Evolutionary conservation across 2,113 vertebrate genomes (phyloP), one percentile per base, ranked within the genome.

Genomic region (Hemibagrus wyckioides): DNA sequence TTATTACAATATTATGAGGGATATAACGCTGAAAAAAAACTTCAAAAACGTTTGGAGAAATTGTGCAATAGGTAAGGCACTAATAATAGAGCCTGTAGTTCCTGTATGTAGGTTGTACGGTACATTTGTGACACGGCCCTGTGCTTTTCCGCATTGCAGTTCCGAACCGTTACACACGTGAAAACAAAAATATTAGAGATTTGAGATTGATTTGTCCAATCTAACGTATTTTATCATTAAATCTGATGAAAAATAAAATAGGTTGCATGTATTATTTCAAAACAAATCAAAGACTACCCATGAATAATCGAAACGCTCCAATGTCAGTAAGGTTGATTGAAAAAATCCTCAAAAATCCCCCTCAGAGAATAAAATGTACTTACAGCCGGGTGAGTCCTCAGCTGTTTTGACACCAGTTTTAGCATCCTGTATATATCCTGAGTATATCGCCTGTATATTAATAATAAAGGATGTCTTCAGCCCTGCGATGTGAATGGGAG

Each of bases 311-410:
- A 44, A 8, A 33, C 81, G 44, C 23, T 21, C 90, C 92, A 93
- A 92, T 93, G 93, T 93, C 91, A 92, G 54, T 69, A 56, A 87
- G 83, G 36, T 89, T 89, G 3, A 33, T 67, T 54, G 8, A 36
- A 80, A 65, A 2, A 1, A 3, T 50, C 6, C 23, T 8, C 1
- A 54, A 21, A 84, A 84, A 41, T 15, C 41, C n/a, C n/a, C n/a
- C n/a, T 33, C 14, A 71, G 0, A 69, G 41, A 83, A 52, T n/a
- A 1, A 11, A 30, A 30, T 50, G 65, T 76, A 95, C 94, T 95
- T 90, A 96, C 95, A 52, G 95, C 93, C 3, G 94, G 95, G 77
- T 95, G 95, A 83, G 10, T 93, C 90, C 82, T 93, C 1, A 96
- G 80, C 86, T 95, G 95, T 48, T 94, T 95, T 14, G n/a, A 71